A percentile compares a stretch with the other conserved stretches of the same genome.
These are phyloP conservation scores for Luehdorfia chinensis DNA, from an alignment of 1,140 invertebrate genomes.

Conservation along the genomic window DNA sequence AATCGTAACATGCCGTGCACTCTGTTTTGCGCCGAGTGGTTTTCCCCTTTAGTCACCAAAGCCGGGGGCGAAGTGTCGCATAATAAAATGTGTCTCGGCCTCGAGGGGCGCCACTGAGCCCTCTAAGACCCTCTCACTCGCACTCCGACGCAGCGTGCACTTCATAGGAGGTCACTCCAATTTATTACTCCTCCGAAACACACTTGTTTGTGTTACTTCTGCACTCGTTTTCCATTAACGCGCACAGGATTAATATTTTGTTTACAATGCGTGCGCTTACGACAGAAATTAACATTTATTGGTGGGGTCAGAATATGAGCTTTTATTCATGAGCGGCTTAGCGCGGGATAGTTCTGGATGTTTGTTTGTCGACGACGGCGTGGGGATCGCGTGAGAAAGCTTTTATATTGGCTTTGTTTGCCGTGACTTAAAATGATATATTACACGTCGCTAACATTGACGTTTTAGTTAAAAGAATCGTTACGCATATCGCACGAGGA, in stretches of 20 bases:
- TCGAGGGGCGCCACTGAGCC: constrained; percentile 25
- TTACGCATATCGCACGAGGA: constrained; percentile 41
- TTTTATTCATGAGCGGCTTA: constrained; percentile 74
- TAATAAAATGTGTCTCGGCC: constrained; percentile 49
- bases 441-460: constrained; percentile 63
- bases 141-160: constrained; percentile 38
- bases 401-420: constrained; percentile 64
- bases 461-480: constrained; percentile 52
- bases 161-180: constrained; percentile 54
- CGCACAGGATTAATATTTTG: constrained; percentile 69
- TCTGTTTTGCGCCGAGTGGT: constrained; percentile 41
- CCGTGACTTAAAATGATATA: constrained; percentile 71
- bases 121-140: constrained; percentile 26
- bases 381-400: constrained; percentile 68
- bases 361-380: constrained; percentile 60
- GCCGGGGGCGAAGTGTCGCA: constrained; percentile 42
- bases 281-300: constrained; percentile 74
- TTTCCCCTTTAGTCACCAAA: constrained; percentile 54
- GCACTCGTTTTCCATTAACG: constrained; percentile 70
- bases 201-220: constrained; percentile 63
- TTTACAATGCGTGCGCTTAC: constrained; percentile 62
- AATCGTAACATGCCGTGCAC: constrained; percentile 32
- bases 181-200: constrained; percentile 57
- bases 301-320: constrained; percentile 60
- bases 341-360: constrained; percentile 55